Evolutionary conservation across 1,140 invertebrate species (phyloP), one percentile per base, ranked within the genome.

Genomic region (Aphis gossypii): DNA sequence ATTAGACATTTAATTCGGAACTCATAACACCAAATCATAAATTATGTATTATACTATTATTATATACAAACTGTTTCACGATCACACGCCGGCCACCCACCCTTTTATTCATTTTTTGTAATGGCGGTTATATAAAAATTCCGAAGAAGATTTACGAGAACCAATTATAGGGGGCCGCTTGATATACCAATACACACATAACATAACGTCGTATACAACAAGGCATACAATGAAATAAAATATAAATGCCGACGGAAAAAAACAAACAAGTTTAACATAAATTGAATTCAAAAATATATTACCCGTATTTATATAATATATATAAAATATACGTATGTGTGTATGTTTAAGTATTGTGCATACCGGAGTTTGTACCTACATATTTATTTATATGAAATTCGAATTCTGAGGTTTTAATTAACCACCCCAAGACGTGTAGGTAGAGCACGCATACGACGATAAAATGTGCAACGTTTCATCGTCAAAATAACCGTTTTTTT

Each of bases 71-170:
- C 11, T 60, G 35, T 68, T 90, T 68, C 25, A 68, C 23, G 14
- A 8, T 84, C 35, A 11, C n/a, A 4, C 25, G 23, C 9, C 90
- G 30, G 76, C n/a, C 90, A 46, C 90, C 68, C 35, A 82, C 90
- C 90, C 68, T 92, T 92, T 46, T 91, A 91, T 92, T 92, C 21
- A 11, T 54, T 88, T 89, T 30, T 90, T 60, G 2, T 48, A 25
- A 68, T 44, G 54, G 38, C 4, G 35, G 44, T 83, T n/a, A 51
- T 25, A 44, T 51, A 86, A 35, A 84, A 93, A 93, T 93, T 93
- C 92, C 92, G 1, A 86, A 93, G 92, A 86, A 93, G 92, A 93
- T 93, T 93, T 93, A 93, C 92, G 92, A 84, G 48, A 54, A 84
- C 82, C 91, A 92, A 92, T 84, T 92, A 92, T 83, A 83, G 91